Percentiles rank a stretch among this genome's conserved stretches.
phyloP scores from a whole-genome alignment of 2,888 invertebrate genomes.

The Melieria omissa region DNA sequence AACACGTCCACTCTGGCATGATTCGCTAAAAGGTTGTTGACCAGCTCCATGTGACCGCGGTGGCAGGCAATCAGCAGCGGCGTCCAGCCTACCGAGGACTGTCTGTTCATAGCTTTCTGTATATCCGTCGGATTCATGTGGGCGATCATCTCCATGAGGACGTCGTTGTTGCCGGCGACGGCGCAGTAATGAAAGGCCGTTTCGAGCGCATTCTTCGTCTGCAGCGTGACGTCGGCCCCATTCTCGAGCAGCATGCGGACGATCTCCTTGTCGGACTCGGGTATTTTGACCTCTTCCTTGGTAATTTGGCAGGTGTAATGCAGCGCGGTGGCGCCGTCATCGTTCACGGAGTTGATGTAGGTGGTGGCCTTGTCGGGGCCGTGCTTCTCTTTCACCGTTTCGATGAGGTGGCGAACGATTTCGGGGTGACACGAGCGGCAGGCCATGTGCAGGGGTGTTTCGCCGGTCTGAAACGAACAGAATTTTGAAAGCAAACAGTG shows the following conservation, averaged over 20 bases:
- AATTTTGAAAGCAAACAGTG: not conserved
- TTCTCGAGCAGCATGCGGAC: conserved; percentile 89
- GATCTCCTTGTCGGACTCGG: conserved; percentile 85
- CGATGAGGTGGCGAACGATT: conserved; percentile 86
- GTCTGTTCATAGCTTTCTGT: conserved; percentile 94
- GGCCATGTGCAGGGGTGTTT: conserved; percentile 95
- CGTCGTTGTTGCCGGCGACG: conserved; percentile 93
- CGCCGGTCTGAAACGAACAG: conserved; percentile 76
- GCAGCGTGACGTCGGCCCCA: conserved; percentile 88
- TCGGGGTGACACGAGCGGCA: conserved; percentile 87
- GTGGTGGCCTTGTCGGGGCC: conserved; percentile 82
- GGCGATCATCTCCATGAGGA: conserved; percentile 92
- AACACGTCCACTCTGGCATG: conserved; percentile 99
- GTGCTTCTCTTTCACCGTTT: conserved; percentile 80
- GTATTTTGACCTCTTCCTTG: conserved; percentile 79
- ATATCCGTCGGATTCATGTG: conserved; percentile 90
- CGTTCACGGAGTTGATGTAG: conserved; percentile 88
- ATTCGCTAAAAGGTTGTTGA: conserved; percentile 87
- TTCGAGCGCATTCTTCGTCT: conserved; percentile 88
- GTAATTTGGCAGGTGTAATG: conserved; percentile 94
- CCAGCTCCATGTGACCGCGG: conserved; percentile 94
- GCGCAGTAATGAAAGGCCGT: conserved; percentile 97
- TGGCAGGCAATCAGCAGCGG: conserved; percentile 96
- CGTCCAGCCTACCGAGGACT: conserved; percentile 96
- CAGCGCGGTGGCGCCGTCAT: conserved; percentile 92